phyloP scores from a whole-genome alignment of 2,797 vertebrate genomes.

The Parotocinclus haroldoi region DNA sequence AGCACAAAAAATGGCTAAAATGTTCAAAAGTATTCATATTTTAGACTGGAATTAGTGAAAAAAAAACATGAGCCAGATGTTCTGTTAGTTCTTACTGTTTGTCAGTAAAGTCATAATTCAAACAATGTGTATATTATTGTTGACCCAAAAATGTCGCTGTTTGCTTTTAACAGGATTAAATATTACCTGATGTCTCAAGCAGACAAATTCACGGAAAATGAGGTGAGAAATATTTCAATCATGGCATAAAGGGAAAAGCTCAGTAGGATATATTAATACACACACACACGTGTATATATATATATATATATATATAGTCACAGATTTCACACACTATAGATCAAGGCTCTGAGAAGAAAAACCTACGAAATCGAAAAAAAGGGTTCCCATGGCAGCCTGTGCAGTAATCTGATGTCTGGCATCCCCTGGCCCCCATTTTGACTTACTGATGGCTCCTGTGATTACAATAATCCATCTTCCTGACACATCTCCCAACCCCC shows the following conservation, averaged over 20 bases:
- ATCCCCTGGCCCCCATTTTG: constrained; percentile 29
- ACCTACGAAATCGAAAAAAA: constrained; percentile 16
- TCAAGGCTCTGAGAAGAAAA: constrained; percentile 25
- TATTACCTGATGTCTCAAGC: constrained; percentile 87
- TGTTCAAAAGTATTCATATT: too few relatives aligned
- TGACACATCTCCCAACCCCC: constrained; percentile 34
- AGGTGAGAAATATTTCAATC: constrained; percentile 64
- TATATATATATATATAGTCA: too few relatives aligned
- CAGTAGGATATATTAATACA: background rate
- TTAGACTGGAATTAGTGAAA: too few relatives aligned
- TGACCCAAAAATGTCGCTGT: background rate
- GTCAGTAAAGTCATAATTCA: too few relatives aligned
- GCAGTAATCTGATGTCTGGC: constrained; percentile 41
- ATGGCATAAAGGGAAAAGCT: background rate
- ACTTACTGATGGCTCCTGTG: constrained; percentile 40
- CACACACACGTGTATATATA: constrained; percentile 4
- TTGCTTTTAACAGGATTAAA: constrained; percentile 73
- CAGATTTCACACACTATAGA: background rate
- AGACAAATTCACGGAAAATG: constrained; percentile 83
- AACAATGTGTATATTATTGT: too few relatives aligned
- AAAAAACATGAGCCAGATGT: too few relatives aligned
- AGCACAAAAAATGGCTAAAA: too few relatives aligned
- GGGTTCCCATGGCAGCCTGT: constrained; percentile 40
- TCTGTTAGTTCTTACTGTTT: too few relatives aligned
- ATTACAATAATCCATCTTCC: constrained; percentile 45